Percentiles rank a stretch among this genome's conserved stretches.
Conservation (phyloP, 1,140 invertebrate species). For the Danaus melanippus region DNA sequence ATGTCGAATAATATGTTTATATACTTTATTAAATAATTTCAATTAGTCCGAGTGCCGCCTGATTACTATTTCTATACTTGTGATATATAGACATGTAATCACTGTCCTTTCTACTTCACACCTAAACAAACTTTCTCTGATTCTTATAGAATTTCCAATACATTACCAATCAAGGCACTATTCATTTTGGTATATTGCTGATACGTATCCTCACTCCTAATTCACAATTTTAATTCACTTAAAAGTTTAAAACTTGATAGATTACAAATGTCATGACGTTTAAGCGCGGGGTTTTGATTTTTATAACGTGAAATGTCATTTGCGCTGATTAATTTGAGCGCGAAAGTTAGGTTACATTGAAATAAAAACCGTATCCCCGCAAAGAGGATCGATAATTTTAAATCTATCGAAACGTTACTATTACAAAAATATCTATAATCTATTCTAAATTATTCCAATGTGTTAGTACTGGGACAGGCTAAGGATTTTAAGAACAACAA, state of each 20-base stretch:
- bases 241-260: conserved; percentile 37
- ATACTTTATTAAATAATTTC: conserved; percentile 53
- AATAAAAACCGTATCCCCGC: conserved; percentile 19
- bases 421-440: conserved; percentile 70
- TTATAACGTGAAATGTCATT: conserved; percentile 1
- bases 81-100: conserved; percentile 71
- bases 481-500: conserved; percentile 66
- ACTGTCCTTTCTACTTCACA: conserved; percentile 39
- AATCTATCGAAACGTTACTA: conserved; percentile 53
- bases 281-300: conserved; percentile 10
- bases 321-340: conserved; percentile 5
- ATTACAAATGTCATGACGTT: conserved; percentile 45
- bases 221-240: conserved; percentile 57
- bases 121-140: conserved; percentile 39
- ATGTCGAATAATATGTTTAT: conserved; percentile 54
- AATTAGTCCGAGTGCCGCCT: conserved; percentile 60
- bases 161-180: conserved; percentile 65
- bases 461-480: conserved; percentile 63
- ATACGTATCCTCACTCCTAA: conserved; percentile 67
- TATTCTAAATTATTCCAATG: conserved; percentile 61
- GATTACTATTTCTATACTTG: conserved; percentile 71
- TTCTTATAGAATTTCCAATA: conserved; percentile 51
- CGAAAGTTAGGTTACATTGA: conserved; percentile 3
- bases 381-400: conserved; percentile 16
- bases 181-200: conserved; percentile 70